These are phyloP conservation scores for Hesperia comma DNA, from an alignment of 2,888 invertebrate genomes.

Conservation along the genomic window DNA sequence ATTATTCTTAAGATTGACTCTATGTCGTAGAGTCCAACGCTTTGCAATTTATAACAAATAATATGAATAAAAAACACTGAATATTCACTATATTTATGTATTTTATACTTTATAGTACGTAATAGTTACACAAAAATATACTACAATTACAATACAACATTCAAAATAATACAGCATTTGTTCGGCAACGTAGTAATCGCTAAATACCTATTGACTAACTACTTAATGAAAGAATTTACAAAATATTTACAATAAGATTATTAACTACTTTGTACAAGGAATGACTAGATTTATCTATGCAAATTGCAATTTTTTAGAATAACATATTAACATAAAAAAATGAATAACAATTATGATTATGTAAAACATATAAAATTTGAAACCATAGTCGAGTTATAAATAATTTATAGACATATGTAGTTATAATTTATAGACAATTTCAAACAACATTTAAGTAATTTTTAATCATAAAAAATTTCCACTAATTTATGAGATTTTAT, in stretches of 20 bases:
- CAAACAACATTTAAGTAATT: not conserved
- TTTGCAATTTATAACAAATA: not conserved
- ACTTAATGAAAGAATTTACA: conserved; percentile 55
- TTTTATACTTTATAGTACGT: conserved; percentile 49
- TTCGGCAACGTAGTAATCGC: conserved; percentile 46
- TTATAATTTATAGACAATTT: not conserved
- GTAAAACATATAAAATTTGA: conserved; percentile 22
- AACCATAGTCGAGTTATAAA: not conserved
- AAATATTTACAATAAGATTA: conserved; percentile 51
- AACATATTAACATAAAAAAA: conserved; percentile 19
- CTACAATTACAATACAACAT: conserved; percentile 62
- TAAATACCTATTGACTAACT: conserved; percentile 46
- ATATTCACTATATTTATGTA: conserved; percentile 50
- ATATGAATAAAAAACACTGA: conserved; percentile 12
- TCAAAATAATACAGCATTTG: conserved; percentile 55
- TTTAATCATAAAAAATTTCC: not conserved
- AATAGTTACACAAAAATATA: conserved; percentile 74
- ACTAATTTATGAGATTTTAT: not conserved
- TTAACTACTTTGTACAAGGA: conserved; percentile 74
- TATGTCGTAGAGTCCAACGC: no score
- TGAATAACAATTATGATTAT: conserved; percentile 10
- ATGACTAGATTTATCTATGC: conserved; percentile 69
- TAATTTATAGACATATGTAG: no score
- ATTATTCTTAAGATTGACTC: no score
- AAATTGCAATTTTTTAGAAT: conserved; percentile 47